phyloP scores from a whole-genome alignment of 2,888 invertebrate genomes.

The Conchocele bisecta region DNA sequence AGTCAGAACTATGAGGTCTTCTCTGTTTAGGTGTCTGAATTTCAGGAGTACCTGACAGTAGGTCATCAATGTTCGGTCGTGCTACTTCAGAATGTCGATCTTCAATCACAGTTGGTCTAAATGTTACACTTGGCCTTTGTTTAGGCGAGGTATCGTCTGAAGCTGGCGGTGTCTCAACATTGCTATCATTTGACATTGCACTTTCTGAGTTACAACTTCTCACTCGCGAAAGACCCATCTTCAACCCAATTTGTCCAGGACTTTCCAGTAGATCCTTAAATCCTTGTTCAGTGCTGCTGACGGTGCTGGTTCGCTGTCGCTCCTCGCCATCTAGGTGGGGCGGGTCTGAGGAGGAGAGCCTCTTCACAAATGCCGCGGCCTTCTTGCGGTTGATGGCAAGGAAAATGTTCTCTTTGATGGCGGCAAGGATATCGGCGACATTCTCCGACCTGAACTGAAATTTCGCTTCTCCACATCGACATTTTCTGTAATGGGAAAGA shows the following conservation, averaged over 20 bases:
- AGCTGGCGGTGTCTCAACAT: background rate
- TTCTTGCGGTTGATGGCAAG: constrained; percentile 52
- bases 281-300: constrained; percentile 31
- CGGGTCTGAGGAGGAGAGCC: background rate
- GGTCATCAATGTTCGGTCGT: constrained; percentile 9
- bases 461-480: constrained; percentile 64
- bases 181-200: constrained; percentile 4
- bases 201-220: constrained; percentile 11
- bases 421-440: constrained; percentile 54
- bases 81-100: background rate
- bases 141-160: background rate
- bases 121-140: background rate
- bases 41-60: constrained; percentile 24
- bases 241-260: constrained; percentile 2
- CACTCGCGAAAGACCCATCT: constrained; percentile 5
- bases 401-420: constrained; percentile 64
- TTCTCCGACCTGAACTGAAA: constrained; percentile 60
- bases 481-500: constrained; percentile 58
- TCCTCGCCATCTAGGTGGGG: constrained; percentile 1
- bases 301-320: constrained; percentile 22
- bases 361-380: constrained; percentile 5
- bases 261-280: constrained; percentile 46
- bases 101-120: background rate
- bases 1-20: constrained; percentile 22
- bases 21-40: background rate